Conservation (phyloP, 2,888 invertebrate species). For the Hirudinaria manillensis region DNA sequence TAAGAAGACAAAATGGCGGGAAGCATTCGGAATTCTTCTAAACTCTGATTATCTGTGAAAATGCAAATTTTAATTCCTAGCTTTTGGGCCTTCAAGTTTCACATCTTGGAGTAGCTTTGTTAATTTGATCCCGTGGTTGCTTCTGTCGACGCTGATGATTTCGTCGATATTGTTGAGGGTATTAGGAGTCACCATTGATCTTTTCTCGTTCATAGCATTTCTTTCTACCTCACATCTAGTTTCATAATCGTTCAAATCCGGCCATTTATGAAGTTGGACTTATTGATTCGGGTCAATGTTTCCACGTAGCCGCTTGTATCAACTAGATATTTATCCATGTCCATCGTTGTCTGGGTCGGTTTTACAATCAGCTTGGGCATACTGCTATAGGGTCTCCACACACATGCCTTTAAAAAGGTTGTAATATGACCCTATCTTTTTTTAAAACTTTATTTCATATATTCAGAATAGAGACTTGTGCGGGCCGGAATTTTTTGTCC, state of each 20-base stretch:
- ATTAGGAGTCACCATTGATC: background rate
- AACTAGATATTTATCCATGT: slow-evolving; percentile 32
- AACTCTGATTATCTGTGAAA: no score
- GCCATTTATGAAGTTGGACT: slow-evolving; percentile 10
- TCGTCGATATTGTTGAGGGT: background rate
- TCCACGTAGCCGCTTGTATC: slow-evolving; percentile 16
- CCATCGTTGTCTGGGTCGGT: slow-evolving; percentile 42
- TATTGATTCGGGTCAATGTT: slow-evolving; percentile 8
- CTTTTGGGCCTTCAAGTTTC: background rate
- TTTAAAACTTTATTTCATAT: no score
- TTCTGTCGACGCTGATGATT: background rate
- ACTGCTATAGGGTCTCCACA: slow-evolving; percentile 50
- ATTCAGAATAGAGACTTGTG: no score
- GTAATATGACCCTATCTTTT: slow-evolving; percentile 5
- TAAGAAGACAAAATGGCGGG: no score
- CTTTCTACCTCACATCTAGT: no score
- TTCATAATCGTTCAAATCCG: no score
- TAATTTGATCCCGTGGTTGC: background rate
- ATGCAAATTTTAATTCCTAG: no score
- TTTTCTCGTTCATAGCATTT: background rate
- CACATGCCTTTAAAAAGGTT: slow-evolving; percentile 44
- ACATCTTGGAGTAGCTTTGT: background rate
- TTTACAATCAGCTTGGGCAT: slow-evolving; percentile 50
- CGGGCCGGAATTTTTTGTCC: no score
- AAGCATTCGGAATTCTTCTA: no score